A percentile compares a stretch with the other conserved stretches of the same genome.
These are phyloP conservation scores for Formica selysi DNA, from an alignment of 1,140 invertebrate genomes.

Conservation along the genomic window DNA sequence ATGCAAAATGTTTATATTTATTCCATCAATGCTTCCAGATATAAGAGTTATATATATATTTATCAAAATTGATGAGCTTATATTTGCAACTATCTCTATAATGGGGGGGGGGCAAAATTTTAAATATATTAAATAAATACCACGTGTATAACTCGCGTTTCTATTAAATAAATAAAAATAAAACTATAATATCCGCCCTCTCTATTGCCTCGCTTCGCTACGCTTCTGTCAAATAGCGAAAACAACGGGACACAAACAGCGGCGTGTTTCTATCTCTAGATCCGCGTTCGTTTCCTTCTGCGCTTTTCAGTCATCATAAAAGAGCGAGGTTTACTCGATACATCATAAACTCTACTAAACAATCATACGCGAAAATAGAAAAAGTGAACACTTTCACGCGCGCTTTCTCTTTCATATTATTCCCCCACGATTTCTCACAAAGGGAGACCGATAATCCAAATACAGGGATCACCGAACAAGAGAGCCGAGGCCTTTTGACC, in stretches of 20 bases:
- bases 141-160: not conserved
- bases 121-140: not conserved
- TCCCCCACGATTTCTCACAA: not conserved
- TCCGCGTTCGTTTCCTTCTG: not conserved
- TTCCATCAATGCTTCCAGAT: not conserved
- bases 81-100: too few species aligned
- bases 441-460: conserved; percentile 8
- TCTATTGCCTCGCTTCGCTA: not conserved
- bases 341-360: conserved; percentile 7
- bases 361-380: not conserved
- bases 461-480: not conserved
- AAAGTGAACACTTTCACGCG: not conserved
- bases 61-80: not conserved
- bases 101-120: too few species aligned
- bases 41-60: not conserved
- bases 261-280: not conserved
- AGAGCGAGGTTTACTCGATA: not conserved
- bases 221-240: not conserved
- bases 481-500: conserved; percentile 1
- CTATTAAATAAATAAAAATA: not conserved
- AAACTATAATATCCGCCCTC: not conserved
- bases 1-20: not conserved
- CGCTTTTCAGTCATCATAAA: not conserved
- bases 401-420: conserved; percentile 1
- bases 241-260: not conserved